Percentiles rank a stretch among this genome's conserved stretches.
phyloP scores from a whole-genome alignment of 1,140 invertebrate genomes.

The Ladona fulva region DNA sequence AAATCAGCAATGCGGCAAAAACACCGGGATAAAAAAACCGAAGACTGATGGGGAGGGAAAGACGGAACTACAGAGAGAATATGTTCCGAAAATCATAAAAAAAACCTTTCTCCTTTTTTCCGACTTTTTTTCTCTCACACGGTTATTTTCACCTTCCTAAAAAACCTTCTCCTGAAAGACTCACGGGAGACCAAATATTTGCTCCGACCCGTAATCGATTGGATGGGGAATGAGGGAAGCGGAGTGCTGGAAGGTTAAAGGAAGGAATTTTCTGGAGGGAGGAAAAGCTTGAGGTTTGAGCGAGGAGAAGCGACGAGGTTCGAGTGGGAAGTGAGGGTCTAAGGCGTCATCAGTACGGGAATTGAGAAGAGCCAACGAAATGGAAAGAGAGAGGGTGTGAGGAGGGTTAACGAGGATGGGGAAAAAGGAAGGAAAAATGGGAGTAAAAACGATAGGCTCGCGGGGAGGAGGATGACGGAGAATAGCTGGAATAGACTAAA shows the following conservation, averaged over 20 bases:
- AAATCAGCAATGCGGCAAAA: slow-evolving; percentile 5
- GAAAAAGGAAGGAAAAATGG: too few species aligned
- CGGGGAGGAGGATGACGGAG: too few species aligned
- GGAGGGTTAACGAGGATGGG: background rate
- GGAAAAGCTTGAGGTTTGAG: background rate
- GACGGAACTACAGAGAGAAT: background rate
- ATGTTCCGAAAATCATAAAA: background rate
- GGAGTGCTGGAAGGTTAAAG: background rate
- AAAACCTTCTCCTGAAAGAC: background rate
- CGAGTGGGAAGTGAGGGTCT: background rate
- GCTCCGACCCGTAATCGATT: background rate
- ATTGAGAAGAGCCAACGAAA: background rate
- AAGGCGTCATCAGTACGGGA: background rate
- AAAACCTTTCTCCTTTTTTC: background rate
- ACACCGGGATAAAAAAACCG: background rate
- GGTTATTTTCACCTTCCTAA: background rate
- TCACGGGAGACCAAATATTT: background rate
- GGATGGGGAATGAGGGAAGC: background rate
- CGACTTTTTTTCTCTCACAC: background rate
- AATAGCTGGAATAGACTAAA: too few species aligned
- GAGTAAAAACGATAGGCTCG: too few species aligned
- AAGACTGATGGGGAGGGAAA: background rate
- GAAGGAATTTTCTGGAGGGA: background rate
- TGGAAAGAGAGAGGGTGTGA: background rate
- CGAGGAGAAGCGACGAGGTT: background rate